Conservation (phyloP, 2,113 vertebrate genomes). For the Anoplopoma fimbria region DNA sequence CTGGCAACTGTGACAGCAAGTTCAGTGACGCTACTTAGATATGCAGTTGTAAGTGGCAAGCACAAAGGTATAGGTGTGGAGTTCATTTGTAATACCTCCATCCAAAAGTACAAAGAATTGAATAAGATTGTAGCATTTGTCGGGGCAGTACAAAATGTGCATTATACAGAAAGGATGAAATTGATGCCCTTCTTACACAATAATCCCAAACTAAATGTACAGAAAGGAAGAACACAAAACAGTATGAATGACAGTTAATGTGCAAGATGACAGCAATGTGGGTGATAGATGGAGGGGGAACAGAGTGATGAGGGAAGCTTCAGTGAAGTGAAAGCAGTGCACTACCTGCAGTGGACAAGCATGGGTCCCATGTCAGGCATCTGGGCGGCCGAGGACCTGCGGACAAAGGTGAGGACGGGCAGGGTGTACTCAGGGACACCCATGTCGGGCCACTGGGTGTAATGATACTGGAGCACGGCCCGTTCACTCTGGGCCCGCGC, state of each 20-base stretch:
- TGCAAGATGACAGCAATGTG: background rate
- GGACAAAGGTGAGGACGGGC: conserved; percentile 93
- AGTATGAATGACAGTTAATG: background rate
- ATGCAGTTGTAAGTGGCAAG: background rate
- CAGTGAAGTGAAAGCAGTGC: background rate
- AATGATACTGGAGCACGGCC: conserved; percentile 93
- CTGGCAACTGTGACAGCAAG: conserved; percentile 2
- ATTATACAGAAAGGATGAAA: background rate
- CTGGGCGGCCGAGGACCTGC: conserved; percentile 90
- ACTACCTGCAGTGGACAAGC: conserved; percentile 95
- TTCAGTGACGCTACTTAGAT: background rate
- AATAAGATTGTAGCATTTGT: background rate
- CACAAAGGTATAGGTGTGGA: background rate
- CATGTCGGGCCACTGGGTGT: conserved; percentile 98
- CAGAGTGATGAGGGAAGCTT: background rate
- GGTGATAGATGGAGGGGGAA: background rate
- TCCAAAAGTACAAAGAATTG: background rate
- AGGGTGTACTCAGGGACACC: conserved; percentile 94
- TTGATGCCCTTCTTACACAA: background rate
- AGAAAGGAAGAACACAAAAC: background rate
- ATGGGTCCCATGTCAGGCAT: conserved; percentile 89
- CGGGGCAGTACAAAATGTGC: background rate
- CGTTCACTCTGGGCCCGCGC: conserved; percentile 88
- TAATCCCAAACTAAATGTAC: background rate
- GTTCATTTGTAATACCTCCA: background rate